Conservation (phyloP, 2,888 invertebrate genomes). For the Chrysodeixis includens region DNA sequence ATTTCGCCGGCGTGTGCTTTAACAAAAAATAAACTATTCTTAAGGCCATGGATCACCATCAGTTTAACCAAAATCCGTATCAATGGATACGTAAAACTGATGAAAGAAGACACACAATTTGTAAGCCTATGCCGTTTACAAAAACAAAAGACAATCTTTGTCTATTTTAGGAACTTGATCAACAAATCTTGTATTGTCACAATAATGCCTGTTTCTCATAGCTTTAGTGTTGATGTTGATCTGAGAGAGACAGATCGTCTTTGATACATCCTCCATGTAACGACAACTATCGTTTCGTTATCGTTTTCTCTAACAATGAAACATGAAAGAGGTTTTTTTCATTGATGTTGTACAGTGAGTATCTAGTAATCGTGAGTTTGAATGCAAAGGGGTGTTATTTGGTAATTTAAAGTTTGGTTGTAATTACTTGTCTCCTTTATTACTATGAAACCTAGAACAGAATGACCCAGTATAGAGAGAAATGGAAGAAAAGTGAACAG, state of each 20-base stretch:
- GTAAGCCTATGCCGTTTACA: background rate
- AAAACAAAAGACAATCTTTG: background rate
- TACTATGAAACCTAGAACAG: no score
- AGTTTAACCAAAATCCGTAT: no score
- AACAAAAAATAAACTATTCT: no score
- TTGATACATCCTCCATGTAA: constrained; percentile 27
- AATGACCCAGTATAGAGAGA: no score
- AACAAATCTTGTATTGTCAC: constrained; percentile 25
- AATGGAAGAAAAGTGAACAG: no score
- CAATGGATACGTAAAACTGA: no score
- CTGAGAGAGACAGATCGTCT: constrained; percentile 39
- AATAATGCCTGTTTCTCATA: constrained; percentile 41
- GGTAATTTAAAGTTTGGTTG: no score
- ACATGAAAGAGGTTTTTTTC: background rate
- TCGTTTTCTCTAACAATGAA: constrained; percentile 1
- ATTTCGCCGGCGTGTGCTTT: no score
- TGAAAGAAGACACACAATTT: background rate
- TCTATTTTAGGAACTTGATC: constrained; percentile 5
- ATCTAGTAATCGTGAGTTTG: no score
- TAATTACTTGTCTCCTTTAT: no score
- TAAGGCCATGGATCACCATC: no score
- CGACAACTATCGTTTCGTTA: constrained; percentile 17
- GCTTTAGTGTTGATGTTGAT: constrained; percentile 29
- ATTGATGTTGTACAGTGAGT: background rate
- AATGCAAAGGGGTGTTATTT: no score